Evolutionary conservation across 2,888 invertebrate genomes (phyloP), one percentile per base, ranked within the genome.

Genomic region (Drosophila formosana): DNA sequence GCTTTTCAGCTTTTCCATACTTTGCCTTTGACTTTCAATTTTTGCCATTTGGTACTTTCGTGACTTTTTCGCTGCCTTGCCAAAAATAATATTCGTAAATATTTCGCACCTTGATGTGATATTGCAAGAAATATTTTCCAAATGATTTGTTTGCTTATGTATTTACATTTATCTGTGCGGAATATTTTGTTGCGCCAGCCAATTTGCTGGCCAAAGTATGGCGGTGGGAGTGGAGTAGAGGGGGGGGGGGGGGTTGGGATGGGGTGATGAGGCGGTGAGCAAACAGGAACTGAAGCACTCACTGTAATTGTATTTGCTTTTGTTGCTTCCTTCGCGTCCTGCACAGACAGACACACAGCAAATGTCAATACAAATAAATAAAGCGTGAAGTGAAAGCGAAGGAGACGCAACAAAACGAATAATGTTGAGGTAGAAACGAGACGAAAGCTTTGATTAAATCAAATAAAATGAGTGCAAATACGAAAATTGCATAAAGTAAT

Each of bases 81-180:
- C 78, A 66, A 83, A 80, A 80, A 80, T 80, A 83, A 82, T 76
- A 85, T 85, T 75, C 75, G 78, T 82, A 78, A 85, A 83, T 82
- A 82, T 83, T 83, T 83, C 75, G 68, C 86, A 86, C 83, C 86
- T 82, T 78, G 78, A 86, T 86, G 83, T 78, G 81, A 86, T 82
- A 82, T 78, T 82, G 82, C 61, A 49, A 75, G 80, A 80, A 83
- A 83, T 81, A 79, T 83, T 83, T 80, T 83, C 79, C 83, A 83
- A 83, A 83, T 83, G 83, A 83, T 83, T 83, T 83, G 83, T 83
- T 86, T 86, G 83, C 81, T 86, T 77, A 76, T 70, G 81, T 83
- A 82, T 86, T 86, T 83, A 79, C 86, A 78, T 83, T 83, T 86
- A 83, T 86, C 86, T 80, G 79, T 78, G 69, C 68, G 60, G 73